Evolutionary conservation across 2,113 vertebrate species (phyloP).

Genomic region (Anarhynchus alexandrinus): DNA sequence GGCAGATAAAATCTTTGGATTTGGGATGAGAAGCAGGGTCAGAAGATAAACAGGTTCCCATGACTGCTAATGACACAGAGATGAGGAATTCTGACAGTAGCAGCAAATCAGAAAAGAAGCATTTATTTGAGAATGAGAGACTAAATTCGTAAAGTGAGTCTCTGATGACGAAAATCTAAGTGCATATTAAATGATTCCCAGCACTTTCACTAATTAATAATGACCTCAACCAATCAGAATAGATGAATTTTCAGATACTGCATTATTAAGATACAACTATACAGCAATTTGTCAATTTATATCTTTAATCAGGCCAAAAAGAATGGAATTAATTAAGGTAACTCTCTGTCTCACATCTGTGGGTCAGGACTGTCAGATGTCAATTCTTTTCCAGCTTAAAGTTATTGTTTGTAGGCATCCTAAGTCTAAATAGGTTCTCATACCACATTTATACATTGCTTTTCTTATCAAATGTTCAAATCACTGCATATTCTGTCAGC

Average conservation of each 20-base stretch:
- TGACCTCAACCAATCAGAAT: not conserved
- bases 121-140: not conserved
- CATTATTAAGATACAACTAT: not conserved
- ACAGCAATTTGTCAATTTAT: not conserved
- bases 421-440: not conserved
- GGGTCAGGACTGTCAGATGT: not conserved
- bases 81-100: not conserved
- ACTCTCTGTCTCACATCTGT: not conserved
- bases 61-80: not conserved
- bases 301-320: not conserved
- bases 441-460: not conserved
- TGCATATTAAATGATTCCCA: not conserved
- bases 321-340: not conserved
- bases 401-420: not conserved
- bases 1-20: constrained; percentile 19
- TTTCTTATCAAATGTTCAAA: not conserved
- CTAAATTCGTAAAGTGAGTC: not conserved
- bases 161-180: not conserved
- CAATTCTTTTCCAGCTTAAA: not conserved
- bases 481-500: not conserved
- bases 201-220: not conserved
- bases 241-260: not conserved
- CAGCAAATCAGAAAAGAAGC: not conserved
- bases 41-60: constrained; percentile 22
- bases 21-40: constrained; percentile 3